phyloP scores from a whole-genome alignment of 2,888 invertebrate species.

The Cephus pygmeus region DNA sequence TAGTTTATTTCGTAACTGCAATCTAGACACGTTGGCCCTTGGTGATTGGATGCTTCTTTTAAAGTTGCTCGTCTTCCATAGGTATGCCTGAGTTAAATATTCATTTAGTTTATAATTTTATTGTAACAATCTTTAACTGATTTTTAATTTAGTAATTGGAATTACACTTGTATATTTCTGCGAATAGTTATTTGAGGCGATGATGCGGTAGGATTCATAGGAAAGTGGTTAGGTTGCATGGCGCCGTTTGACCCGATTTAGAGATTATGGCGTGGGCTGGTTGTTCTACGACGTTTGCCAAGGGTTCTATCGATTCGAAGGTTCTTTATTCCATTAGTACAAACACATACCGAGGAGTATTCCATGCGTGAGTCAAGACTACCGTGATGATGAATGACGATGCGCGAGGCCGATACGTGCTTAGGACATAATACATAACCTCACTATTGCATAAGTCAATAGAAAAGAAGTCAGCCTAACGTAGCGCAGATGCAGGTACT shows the following conservation, averaged over 20 bases:
- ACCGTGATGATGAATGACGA: not conserved
- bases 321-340: not conserved
- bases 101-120: not conserved
- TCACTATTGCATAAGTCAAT: not conserved
- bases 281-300: not conserved
- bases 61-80: not conserved
- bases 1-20: not conserved
- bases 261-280: not conserved
- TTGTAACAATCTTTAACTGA: not conserved
- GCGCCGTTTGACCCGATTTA: not conserved
- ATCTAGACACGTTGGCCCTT: not conserved
- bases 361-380: not conserved
- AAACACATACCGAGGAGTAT: not conserved
- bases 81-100: not conserved
- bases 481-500: not conserved
- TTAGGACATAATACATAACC: not conserved
- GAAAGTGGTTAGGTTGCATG: not conserved
- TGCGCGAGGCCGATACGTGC: not conserved
- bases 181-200: not conserved
- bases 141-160: not conserved
- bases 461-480: not conserved
- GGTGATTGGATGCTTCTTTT: not conserved
- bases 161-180: not conserved
- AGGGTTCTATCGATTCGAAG: not conserved
- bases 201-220: not conserved